Evolutionary conservation across 2,888 invertebrate genomes (phyloP).

Genomic region (Stenotaenia linearis): DNA sequence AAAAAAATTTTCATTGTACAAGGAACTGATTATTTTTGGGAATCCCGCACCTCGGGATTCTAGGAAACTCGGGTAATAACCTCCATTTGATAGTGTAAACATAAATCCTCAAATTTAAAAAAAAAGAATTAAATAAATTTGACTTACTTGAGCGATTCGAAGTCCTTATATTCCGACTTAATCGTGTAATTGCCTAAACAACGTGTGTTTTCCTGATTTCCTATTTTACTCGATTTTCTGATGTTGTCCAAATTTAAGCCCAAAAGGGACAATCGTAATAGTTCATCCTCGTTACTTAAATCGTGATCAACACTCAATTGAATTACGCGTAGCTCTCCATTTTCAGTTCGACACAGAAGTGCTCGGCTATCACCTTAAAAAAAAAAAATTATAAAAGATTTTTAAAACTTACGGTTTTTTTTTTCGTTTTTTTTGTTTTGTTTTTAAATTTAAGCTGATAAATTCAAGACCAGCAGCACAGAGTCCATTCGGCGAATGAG

Average conservation of each 20-base stretch:
- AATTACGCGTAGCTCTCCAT: conserved; percentile 66
- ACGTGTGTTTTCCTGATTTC: conserved; percentile 74
- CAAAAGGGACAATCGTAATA: conserved; percentile 66
- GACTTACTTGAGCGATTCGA: conserved; percentile 60
- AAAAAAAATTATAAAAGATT: background rate
- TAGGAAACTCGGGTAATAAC: too few species aligned
- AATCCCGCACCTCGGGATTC: too few species aligned
- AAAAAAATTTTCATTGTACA: too few species aligned
- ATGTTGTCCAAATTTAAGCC: conserved; percentile 67
- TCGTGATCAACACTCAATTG: conserved; percentile 82
- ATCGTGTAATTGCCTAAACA: conserved; percentile 82
- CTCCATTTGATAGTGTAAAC: too few species aligned
- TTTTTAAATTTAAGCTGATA: too few species aligned
- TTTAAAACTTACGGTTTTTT: too few species aligned
- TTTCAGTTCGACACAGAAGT: conserved; percentile 70
- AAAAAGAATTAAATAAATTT: background rate
- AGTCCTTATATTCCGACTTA: conserved; percentile 78
- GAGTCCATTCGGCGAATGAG: too few species aligned
- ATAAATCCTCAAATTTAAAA: too few species aligned
- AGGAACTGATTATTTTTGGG: too few species aligned
- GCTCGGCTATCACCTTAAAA: conserved; percentile 61
- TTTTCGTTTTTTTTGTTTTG: too few species aligned
- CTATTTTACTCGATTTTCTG: conserved; percentile 59
- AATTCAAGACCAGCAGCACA: too few species aligned
- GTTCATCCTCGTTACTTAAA: conserved; percentile 75